These are phyloP conservation scores for Drosophila meridionalis DNA, from an alignment of 2,888 invertebrate species.

Conservation along the genomic window DNA sequence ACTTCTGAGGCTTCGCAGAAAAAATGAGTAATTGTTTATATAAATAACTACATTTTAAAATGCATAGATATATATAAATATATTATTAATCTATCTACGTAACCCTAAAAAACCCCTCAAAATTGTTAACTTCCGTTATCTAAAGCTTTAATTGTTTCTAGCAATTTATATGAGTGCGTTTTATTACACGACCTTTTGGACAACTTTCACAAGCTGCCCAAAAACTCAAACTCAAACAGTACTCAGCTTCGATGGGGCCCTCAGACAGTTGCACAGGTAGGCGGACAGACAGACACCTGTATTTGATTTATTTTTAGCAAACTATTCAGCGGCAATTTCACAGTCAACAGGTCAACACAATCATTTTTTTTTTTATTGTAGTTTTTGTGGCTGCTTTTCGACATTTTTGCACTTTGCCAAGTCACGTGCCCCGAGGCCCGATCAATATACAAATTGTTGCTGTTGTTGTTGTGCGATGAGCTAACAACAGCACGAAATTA, in stretches of 20 bases:
- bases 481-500: constrained; percentile 57
- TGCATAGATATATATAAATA: not conserved
- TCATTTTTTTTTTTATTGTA: constrained; percentile 14
- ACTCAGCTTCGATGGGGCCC: constrained; percentile 6
- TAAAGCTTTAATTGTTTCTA: constrained; percentile 8
- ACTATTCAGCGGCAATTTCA: constrained; percentile 40
- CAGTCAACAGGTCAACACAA: constrained; percentile 57
- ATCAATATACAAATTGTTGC: constrained; percentile 30
- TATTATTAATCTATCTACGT: too few relatives aligned
- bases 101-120: not conserved
- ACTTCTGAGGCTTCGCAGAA: too few relatives aligned
- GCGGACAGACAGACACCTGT: constrained; percentile 35
- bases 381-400: constrained; percentile 18
- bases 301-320: constrained; percentile 65
- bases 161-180: constrained; percentile 18
- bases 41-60: not conserved
- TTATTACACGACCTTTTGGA: constrained; percentile 44
- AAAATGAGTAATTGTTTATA: not conserved
- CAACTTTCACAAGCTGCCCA: constrained; percentile 47
- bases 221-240: not conserved
- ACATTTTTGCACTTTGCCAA: constrained; percentile 54
- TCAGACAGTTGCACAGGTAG: constrained; percentile 4
- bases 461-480: constrained; percentile 48
- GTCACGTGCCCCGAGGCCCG: constrained; percentile 67
- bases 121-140: constrained; percentile 10